Base-by-base conservation (phyloP, 1,140 invertebrate species). In the Drosophila simulans region DNA sequence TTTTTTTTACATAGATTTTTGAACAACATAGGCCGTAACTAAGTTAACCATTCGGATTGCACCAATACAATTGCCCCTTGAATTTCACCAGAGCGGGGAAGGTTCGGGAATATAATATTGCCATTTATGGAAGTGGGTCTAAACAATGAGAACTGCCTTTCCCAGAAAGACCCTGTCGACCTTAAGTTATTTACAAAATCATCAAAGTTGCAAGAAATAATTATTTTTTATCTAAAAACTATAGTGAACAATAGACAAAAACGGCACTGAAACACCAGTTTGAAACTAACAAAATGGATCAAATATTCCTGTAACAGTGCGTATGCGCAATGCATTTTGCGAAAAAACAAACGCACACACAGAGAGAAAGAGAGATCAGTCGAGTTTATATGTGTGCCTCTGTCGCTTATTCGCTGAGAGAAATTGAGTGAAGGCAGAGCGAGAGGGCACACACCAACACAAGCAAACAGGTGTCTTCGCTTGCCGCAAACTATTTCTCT, bases 61-160 rank as follows among this genome's bases (percentile, higher is more conserved):
- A 88, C 83, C 25, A 86, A 88, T 68, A 86, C 69, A 51, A 49
- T n/a, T 66, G 65, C 31, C 65, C 8, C 53, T 54, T 0, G 40
- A 72, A 86, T 86, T 86, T 88, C 82, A 86, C 52, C 79, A 86
- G 49, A 83, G 58, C 52, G n/a, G 8, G n/a, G 59, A 77, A 81
- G 66, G 35, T 69, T 70, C 59, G 45, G 56, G 59, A 80, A 64
- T 31, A 73, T 13, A 31, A 13, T 56, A 22, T 52, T 52, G 22
- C 40, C 52, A 55, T 35, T 31, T 42, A 52, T 25, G 45, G 55
- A 31, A 63, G 13, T 46, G 15, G 12, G 12, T 48, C 31, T 37
- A 4, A 12, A n/a, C 3, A 45, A 37, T 15, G 3, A 43, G 4
- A 43, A 34, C 2, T n/a, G 42, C 42, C 10, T 0, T 12, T 45